phyloP scores from a whole-genome alignment of 2,888 invertebrate genomes.

The Sicus ferrugineus region DNA sequence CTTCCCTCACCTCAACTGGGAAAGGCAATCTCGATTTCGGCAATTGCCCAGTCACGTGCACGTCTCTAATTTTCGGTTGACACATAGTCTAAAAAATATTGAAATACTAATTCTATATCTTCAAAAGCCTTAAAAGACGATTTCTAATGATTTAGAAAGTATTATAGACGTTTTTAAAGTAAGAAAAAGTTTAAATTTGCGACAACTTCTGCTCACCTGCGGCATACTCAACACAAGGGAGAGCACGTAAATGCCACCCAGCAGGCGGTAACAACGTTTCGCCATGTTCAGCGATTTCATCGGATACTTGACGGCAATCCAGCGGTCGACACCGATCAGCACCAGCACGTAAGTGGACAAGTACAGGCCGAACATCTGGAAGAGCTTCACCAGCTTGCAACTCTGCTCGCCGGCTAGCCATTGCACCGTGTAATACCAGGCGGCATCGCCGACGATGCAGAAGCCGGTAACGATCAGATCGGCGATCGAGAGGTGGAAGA shows the following conservation, averaged over 20 bases:
- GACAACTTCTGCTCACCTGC: conserved; percentile 71
- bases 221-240: conserved; percentile 80
- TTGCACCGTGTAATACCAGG: conserved; percentile 81
- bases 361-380: conserved; percentile 84
- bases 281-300: conserved; percentile 75
- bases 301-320: conserved; percentile 82
- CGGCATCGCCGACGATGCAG: conserved; percentile 81
- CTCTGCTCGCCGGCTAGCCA: conserved; percentile 81
- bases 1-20: too few species aligned
- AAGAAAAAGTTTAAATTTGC: too few species aligned
- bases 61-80: too few species aligned
- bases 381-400: conserved; percentile 82
- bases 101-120: too few species aligned
- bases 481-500: conserved; percentile 83
- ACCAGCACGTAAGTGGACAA: conserved; percentile 84
- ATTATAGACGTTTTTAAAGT: too few species aligned
- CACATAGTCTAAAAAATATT: too few species aligned
- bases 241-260: conserved; percentile 75
- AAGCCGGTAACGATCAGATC: conserved; percentile 83
- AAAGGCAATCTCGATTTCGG: too few species aligned
- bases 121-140: too few species aligned
- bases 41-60: too few species aligned
- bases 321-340: conserved; percentile 82
- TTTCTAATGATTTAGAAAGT: too few species aligned
- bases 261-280: conserved; percentile 73